Evolutionary conservation across 1,140 invertebrate genomes (phyloP).

Genomic region (Apis florea): DNA sequence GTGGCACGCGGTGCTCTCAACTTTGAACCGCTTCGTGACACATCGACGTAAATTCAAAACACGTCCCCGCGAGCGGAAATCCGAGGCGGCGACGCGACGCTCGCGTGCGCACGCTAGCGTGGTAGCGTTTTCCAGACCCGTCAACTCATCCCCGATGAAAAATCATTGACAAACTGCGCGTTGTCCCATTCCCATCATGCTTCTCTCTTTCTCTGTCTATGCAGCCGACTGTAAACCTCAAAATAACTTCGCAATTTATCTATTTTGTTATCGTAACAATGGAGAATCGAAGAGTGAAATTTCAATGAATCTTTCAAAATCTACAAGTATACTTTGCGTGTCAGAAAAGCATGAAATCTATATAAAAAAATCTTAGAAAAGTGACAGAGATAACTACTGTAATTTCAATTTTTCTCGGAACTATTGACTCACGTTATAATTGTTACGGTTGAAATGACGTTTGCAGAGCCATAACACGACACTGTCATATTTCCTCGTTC

Average conservation of each 20-base stretch:
- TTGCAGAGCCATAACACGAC: background rate
- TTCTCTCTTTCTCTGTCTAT: constrained; percentile 59
- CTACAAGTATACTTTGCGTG: too few relatives aligned
- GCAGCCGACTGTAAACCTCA: background rate
- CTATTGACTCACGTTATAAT: too few relatives aligned
- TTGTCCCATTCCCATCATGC: constrained; percentile 56
- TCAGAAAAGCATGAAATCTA: too few relatives aligned
- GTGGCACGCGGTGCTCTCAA: constrained; percentile 41
- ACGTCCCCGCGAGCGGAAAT: constrained; percentile 54
- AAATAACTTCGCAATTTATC: constrained; percentile 38
- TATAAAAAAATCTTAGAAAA: too few relatives aligned
- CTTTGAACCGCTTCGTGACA: constrained; percentile 60
- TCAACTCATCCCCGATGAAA: constrained; percentile 50
- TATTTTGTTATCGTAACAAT: background rate
- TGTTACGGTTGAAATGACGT: background rate
- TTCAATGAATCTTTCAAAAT: too few relatives aligned
- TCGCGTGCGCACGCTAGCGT: constrained; percentile 51
- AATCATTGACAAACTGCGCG: constrained; percentile 58
- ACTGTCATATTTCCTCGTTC: constrained; percentile 29
- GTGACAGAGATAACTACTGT: background rate
- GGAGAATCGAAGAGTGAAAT: too few relatives aligned
- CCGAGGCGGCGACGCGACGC: constrained; percentile 8
- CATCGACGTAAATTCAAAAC: constrained; percentile 62
- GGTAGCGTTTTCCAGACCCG: constrained; percentile 51
- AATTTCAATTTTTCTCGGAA: background rate